A percentile compares a stretch with the other conserved stretches of the same genome.
Evolutionary conservation across 2,797 vertebrate genomes (phyloP).

Genomic region (Phoebastria nigripes): DNA sequence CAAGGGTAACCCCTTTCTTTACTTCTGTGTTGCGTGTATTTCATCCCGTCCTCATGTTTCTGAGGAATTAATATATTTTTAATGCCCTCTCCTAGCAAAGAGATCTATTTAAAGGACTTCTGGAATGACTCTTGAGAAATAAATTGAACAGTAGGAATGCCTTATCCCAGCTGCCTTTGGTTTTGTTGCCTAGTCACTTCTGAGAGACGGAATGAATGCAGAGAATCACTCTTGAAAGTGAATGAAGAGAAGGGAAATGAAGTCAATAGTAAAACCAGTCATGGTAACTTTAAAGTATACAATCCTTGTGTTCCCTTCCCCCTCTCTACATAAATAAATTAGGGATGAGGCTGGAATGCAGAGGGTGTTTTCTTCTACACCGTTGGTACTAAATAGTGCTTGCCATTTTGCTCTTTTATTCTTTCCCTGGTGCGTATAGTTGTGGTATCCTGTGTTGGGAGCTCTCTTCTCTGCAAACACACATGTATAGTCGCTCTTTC

Average conservation of each 20-base stretch:
- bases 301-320: not conserved
- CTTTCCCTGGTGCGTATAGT: not conserved
- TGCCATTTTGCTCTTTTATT: not conserved
- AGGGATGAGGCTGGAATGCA: constrained; percentile 11
- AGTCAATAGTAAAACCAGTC: not conserved
- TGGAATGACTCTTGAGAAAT: not conserved
- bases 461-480: not conserved
- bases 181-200: constrained; percentile 35
- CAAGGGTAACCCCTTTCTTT: not conserved
- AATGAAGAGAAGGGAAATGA: constrained; percentile 22
- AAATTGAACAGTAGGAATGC: constrained; percentile 9
- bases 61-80: not conserved
- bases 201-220: not conserved
- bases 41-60: rapidly evolving
- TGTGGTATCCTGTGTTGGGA: not conserved
- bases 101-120: not conserved
- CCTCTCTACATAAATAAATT: not conserved
- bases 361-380: not conserved
- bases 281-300: not conserved
- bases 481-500: not conserved
- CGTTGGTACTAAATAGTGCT: not conserved
- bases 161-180: constrained; percentile 12
- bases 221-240: not conserved
- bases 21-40: rapidly evolving
- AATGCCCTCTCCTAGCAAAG: not conserved